Base-by-base conservation (phyloP, 2,113 vertebrate genomes). In the Rutilus rutilus region DNA sequence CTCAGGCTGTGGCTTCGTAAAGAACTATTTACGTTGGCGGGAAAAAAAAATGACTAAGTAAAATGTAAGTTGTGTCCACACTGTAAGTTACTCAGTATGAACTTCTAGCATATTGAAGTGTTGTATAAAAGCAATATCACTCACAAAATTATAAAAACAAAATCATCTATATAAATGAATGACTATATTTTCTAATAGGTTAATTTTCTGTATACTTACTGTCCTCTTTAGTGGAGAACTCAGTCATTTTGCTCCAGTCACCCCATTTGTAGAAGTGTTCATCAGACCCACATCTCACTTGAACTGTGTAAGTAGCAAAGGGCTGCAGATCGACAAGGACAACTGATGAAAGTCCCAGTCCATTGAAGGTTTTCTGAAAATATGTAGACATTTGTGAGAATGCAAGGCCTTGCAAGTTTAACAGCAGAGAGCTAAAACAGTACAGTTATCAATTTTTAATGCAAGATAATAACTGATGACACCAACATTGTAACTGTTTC, bases 211-310 rank as follows among this genome's bases (percentile, higher is more conserved):
- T 21, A 25, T 30, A 86, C 95, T 88, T 84, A 94, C 94, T 83
- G 42, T 94, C 92, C 7, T 89, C 86, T 42, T 45, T 39, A 4
- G 94, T 95, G n/a, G 0, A 0, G 52, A 94, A 92, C 6, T 30
- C 2, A 25, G 15, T 76, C 0, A 0, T 5, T 21, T 4, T 0
- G 50, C 91, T 94, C 92, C 92, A 94, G 64, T 90, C 60, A 1
- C 94, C 79, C 94, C 94, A 95, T 17, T 85, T 93, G 92, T 91
- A 94, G 54, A 92, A 92, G 83, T 93, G 52, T 3, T 90, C 57
- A 0, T 8, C 0, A 15, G 91, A 90, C 23, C 85, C 73, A 82
- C 95, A 95, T 27, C 60, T 82, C 14, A 95, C 82, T 2, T 0
- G 69, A 77, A 25, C 74, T n/a, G n/a, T 62, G 52, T 87, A 89